These are phyloP conservation scores for Panzeria rudis DNA, from an alignment of 2,888 invertebrate species.

Conservation along the genomic window DNA sequence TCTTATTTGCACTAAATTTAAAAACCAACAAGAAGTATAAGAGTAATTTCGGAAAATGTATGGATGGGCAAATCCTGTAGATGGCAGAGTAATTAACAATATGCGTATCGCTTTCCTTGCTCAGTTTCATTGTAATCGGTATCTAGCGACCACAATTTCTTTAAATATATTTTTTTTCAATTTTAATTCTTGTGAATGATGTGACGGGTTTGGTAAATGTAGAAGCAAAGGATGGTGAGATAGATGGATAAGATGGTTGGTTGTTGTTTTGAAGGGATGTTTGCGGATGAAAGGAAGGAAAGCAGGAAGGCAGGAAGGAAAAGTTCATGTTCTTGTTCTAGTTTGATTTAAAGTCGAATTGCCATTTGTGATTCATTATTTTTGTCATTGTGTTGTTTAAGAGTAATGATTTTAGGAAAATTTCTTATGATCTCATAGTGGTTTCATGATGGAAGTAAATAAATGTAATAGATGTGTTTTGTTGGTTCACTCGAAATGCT, in stretches of 20 bases:
- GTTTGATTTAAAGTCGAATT: slow-evolving; percentile 4
- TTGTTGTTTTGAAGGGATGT: not conserved
- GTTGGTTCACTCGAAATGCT: no score
- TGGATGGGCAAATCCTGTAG: slow-evolving; percentile 21
- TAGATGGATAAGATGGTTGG: not conserved
- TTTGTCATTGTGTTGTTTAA: not conserved
- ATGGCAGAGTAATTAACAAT: slow-evolving; percentile 66
- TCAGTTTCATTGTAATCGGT: not conserved
- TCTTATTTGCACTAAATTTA: slow-evolving; percentile 42
- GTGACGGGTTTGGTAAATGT: slow-evolving; percentile 4
- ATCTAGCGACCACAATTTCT: slow-evolving; percentile 29
- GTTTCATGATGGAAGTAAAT: not conserved
- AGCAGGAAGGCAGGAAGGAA: not conserved
- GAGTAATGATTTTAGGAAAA: not conserved
- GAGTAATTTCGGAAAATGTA: not conserved
- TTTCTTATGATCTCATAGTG: slow-evolving; percentile 9
- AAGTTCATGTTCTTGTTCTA: not conserved
- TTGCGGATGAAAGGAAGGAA: not conserved
- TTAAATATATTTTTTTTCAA: not conserved
- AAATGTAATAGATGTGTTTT: slow-evolving; percentile 27
- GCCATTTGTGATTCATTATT: not conserved
- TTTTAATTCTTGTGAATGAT: slow-evolving; percentile 16
- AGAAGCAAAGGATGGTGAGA: not conserved
- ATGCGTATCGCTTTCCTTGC: slow-evolving; percentile 34
- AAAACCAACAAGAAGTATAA: slow-evolving; percentile 24